Percentiles rank a stretch among this genome's conserved stretches.
These are phyloP conservation scores for Motacilla tschutschensis DNA, from an alignment of 2,113 vertebrate genomes.

Conservation along the genomic window DNA sequence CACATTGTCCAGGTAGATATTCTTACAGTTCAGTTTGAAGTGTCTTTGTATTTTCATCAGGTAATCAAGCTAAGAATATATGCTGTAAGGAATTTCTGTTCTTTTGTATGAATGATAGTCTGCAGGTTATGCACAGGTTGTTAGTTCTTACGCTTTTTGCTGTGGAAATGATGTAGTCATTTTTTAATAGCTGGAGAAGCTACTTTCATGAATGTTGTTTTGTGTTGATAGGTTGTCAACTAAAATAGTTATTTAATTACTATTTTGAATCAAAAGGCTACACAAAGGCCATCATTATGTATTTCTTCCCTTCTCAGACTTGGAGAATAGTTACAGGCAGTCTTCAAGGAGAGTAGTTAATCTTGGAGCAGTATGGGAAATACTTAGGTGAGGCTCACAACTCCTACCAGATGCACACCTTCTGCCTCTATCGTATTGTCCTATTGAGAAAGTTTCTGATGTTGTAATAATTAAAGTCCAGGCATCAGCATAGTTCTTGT, in stretches of 20 bases:
- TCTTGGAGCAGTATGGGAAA: not conserved
- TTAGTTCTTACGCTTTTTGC: not conserved
- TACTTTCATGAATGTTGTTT: not conserved
- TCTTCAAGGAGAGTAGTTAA: not conserved
- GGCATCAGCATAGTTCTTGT: not conserved
- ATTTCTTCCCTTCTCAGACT: slow-evolving; percentile 29
- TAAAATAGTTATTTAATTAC: not conserved
- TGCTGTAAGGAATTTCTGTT: not conserved
- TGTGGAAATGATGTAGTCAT: not conserved
- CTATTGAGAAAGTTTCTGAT: not conserved
- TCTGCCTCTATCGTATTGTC: not conserved
- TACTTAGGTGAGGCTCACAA: not conserved
- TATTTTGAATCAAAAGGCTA: not conserved
- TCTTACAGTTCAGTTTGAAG: not conserved
- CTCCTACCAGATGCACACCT: not conserved
- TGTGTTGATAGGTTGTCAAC: not conserved
- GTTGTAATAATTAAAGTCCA: not conserved
- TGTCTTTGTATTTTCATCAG: not conserved
- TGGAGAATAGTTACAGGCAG: not conserved
- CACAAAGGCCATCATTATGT: not conserved
- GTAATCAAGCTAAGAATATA: not conserved
- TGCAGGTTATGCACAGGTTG: not conserved
- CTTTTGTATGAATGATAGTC: not conserved
- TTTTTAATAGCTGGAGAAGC: not conserved
- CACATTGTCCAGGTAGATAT: not conserved